These are phyloP conservation scores for Amblyjoppa fuscipennis DNA, from an alignment of 2,888 invertebrate species.

Conservation along the genomic window DNA sequence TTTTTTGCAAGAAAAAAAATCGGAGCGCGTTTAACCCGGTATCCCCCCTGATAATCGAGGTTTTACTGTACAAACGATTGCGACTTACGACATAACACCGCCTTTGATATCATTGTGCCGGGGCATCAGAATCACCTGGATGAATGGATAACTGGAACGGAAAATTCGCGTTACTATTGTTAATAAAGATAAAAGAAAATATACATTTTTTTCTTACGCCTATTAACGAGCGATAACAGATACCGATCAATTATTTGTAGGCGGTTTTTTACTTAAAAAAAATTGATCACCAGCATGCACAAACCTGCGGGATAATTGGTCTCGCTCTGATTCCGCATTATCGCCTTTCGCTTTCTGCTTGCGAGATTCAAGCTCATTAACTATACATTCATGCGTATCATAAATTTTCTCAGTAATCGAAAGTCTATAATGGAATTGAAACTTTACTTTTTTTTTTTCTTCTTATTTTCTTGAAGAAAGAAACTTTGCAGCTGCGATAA, in stretches of 20 bases:
- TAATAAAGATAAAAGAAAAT: conserved; percentile 64
- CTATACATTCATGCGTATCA: conserved; percentile 39
- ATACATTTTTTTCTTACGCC: conserved; percentile 4
- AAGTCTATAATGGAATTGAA: conserved; percentile 43
- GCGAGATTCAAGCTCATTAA: conserved; percentile 42
- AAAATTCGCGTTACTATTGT: conserved; percentile 53
- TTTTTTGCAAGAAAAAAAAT: neutral
- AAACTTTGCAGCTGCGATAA: neutral
- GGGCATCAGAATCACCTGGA: conserved; percentile 79
- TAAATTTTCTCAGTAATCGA: conserved; percentile 59
- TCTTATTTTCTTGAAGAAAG: neutral
- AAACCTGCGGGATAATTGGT: conserved; percentile 61
- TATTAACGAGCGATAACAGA: conserved; percentile 12
- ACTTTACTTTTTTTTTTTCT: neutral
- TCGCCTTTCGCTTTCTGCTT: conserved; percentile 66
- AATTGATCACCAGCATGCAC: conserved; percentile 49
- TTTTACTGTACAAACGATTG: neutral
- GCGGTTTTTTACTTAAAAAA: neutral
- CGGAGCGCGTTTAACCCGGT: neutral
- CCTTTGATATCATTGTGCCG: conserved; percentile 79
- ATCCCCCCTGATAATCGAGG: neutral
- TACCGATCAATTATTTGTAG: conserved; percentile 7
- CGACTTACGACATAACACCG: conserved; percentile 75
- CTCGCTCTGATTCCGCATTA: conserved; percentile 64
- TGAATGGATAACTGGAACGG: conserved; percentile 52